phyloP scores from a whole-genome alignment of 2,113 vertebrate genomes.

The Rhinogobius similis region DNA sequence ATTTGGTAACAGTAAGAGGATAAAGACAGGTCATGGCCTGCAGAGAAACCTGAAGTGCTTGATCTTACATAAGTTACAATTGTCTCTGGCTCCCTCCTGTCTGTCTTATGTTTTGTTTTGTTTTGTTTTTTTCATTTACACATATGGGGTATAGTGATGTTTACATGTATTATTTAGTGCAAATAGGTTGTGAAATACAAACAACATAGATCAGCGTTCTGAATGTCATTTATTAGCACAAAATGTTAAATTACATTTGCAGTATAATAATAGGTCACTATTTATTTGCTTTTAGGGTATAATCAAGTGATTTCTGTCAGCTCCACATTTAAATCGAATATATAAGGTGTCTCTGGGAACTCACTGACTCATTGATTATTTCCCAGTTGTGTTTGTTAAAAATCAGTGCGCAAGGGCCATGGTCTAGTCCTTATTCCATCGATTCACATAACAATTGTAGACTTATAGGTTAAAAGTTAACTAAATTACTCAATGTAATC shows the following conservation, averaged over 20 bases:
- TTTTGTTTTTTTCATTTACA: constrained; percentile 14
- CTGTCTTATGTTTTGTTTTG: constrained; percentile 16
- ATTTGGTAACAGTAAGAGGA: constrained; percentile 44
- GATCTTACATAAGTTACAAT: constrained; percentile 21
- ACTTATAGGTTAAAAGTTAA: background rate
- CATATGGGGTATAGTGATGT: background rate
- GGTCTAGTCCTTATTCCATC: constrained; percentile 1
- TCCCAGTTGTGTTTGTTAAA: background rate
- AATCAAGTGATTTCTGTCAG: constrained; percentile 1
- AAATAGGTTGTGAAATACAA: background rate
- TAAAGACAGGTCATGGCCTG: constrained; percentile 31
- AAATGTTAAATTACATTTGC: background rate
- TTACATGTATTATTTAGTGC: background rate
- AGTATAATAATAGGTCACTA: background rate
- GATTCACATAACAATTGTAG: background rate
- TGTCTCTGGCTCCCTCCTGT: constrained; percentile 27
- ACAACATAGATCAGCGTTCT: background rate
- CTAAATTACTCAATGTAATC: background rate
- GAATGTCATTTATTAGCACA: background rate
- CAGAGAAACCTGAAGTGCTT: constrained; percentile 15
- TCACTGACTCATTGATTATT: constrained; percentile 10
- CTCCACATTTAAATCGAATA: background rate
- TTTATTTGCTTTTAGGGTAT: background rate
- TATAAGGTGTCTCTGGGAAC: constrained; percentile 4
- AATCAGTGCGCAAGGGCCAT: background rate